phyloP scores from a whole-genome alignment of 2,888 invertebrate genomes.

The Laspeyria flexula region DNA sequence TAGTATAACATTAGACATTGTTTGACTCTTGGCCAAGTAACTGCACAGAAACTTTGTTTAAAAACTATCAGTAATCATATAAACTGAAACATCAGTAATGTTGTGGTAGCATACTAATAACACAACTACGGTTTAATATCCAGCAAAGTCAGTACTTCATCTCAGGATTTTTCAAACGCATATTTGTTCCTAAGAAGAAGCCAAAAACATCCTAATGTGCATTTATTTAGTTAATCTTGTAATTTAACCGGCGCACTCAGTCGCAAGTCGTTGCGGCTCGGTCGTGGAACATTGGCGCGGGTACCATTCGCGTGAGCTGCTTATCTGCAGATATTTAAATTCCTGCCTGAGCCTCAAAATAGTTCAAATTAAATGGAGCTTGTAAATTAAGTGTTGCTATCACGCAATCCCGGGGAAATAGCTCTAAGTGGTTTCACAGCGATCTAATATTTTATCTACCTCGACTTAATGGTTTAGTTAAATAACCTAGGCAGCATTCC shows the following conservation, averaged over 20 bases:
- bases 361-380: slow-evolving; percentile 80
- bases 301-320: slow-evolving; percentile 79
- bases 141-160: too few relatives aligned
- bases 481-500: slow-evolving; percentile 36
- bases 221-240: slow-evolving; percentile 71
- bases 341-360: slow-evolving; percentile 75
- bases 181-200: slow-evolving; percentile 41
- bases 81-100: too few relatives aligned
- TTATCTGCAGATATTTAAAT: slow-evolving; percentile 82
- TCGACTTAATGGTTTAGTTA: slow-evolving; percentile 46
- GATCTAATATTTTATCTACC: slow-evolving; percentile 71
- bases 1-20: too few relatives aligned
- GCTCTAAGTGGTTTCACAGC: slow-evolving; percentile 78
- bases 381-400: slow-evolving; percentile 85
- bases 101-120: too few relatives aligned
- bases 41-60: too few relatives aligned
- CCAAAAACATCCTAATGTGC: slow-evolving; percentile 56
- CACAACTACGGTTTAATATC: too few relatives aligned
- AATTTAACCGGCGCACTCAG: slow-evolving; percentile 65
- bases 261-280: slow-evolving; percentile 37
- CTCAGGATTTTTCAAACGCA: slow-evolving; percentile 16
- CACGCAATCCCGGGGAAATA: slow-evolving; percentile 82
- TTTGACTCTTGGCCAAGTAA: too few relatives aligned
- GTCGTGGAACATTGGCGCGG: slow-evolving; percentile 9
- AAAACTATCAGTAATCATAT: too few relatives aligned